phyloP scores from a whole-genome alignment of 2,888 invertebrate genomes.

The Hydropsyche betteni region DNA sequence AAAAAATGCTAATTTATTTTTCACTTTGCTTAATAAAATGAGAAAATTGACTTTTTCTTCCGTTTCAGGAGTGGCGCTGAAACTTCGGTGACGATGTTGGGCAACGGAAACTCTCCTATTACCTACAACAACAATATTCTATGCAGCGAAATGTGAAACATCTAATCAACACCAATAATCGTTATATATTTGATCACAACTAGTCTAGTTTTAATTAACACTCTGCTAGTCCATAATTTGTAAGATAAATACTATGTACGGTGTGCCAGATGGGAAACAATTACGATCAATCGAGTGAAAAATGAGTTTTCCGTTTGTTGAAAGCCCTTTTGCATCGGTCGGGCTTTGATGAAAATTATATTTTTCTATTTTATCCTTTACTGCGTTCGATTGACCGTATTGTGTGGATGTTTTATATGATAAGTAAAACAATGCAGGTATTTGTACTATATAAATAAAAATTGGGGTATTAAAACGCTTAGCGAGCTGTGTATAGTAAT shows the following conservation, averaged over 20 bases:
- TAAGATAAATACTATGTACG: no score
- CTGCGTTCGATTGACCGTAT: no score
- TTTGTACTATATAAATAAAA: neutral
- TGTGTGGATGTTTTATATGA: no score
- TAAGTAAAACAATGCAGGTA: no score
- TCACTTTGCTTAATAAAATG: neutral
- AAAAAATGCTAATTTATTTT: neutral
- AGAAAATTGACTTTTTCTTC: constrained; percentile 1
- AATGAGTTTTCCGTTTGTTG: no score
- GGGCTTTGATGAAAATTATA: neutral
- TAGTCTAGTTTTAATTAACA: no score
- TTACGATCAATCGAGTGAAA: no score
- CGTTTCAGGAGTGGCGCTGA: constrained; percentile 49
- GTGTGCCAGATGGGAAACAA: no score
- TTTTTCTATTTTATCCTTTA: constrained; percentile 2
- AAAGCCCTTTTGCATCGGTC: neutral
- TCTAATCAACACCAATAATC: neutral
- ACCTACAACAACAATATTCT: constrained; percentile 46
- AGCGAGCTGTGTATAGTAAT: constrained; percentile 7
- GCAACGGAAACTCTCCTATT: constrained; percentile 49
- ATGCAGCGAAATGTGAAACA: constrained; percentile 50
- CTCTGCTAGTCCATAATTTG: no score
- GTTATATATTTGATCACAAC: neutral
- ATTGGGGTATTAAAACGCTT: constrained; percentile 29
- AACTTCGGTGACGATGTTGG: constrained; percentile 50